A percentile compares a stretch with the other conserved stretches of the same genome.
Evolutionary conservation across 1,140 invertebrate species (phyloP).

Genomic region (Diploscapter pachys): DNA sequence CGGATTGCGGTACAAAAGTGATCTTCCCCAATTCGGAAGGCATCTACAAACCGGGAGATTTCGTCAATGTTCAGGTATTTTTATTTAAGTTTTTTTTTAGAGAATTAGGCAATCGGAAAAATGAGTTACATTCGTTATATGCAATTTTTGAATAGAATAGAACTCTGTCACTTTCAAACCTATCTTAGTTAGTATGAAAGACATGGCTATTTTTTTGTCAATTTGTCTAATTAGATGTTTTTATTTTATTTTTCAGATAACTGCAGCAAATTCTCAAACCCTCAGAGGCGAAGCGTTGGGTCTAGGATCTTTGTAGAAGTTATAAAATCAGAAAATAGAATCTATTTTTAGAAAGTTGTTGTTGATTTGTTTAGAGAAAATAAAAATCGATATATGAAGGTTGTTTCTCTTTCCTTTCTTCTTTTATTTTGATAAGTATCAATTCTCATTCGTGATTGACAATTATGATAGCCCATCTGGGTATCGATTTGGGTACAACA

Average conservation of each 20-base stretch:
- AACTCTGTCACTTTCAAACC: not conserved
- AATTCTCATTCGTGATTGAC: not conserved
- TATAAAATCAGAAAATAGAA: not conserved
- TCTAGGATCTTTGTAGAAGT: not conserved
- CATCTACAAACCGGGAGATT: slow-evolving; percentile 31
- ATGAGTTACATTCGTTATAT: not conserved
- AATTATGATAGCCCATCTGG: not conserved
- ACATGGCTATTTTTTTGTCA: not conserved
- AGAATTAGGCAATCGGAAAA: not conserved
- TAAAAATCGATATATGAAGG: not conserved
- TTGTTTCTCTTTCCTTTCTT: not conserved
- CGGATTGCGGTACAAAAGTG: slow-evolving; percentile 38
- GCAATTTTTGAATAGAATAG: not conserved
- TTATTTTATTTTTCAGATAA: not conserved
- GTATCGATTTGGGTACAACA: not conserved
- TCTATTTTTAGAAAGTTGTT: not conserved
- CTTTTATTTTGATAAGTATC: not conserved
- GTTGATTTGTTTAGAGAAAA: not conserved
- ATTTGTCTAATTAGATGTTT: not conserved
- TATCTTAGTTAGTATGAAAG: not conserved
- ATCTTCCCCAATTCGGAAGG: slow-evolving; percentile 24
- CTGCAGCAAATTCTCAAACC: not conserved
- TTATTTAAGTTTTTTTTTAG: not conserved
- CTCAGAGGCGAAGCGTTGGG: not conserved
- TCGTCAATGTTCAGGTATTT: slow-evolving; percentile 23